Conservation (phyloP, 1,140 invertebrate species). For the Ganaspis sp. region DNA sequence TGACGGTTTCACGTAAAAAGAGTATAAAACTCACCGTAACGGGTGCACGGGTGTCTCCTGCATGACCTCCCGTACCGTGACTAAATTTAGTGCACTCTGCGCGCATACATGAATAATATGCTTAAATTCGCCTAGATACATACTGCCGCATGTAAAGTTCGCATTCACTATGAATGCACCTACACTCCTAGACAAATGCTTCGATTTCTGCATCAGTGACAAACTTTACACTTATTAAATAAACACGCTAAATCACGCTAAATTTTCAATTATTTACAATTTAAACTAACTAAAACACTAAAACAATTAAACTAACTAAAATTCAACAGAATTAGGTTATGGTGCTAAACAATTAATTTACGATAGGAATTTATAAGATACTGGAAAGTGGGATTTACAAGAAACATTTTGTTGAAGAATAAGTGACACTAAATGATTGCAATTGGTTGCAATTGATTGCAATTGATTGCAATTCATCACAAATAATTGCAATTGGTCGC, state of each 20-base stretch:
- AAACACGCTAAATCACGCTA: neutral
- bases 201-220: neutral
- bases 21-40: constrained; percentile 65
- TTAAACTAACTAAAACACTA: no score
- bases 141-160: constrained; percentile 5
- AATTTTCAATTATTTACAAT: neutral
- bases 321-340: no score
- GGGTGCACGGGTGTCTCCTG: constrained; percentile 57
- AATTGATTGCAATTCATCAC: no score
- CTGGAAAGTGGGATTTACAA: no score
- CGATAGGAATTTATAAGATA: no score
- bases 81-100: constrained; percentile 69
- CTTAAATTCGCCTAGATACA: constrained; percentile 58
- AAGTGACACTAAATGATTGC: no score
- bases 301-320: no score
- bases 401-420: no score
- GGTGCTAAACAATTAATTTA: no score
- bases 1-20: constrained; percentile 64
- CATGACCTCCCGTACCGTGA: constrained; percentile 64
- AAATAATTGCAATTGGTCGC: no score
- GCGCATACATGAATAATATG: constrained; percentile 70
- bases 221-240: neutral
- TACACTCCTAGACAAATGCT: neutral
- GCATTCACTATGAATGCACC: constrained; percentile 6
- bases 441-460: no score